A percentile compares a stretch with the other conserved stretches of the same genome.
phyloP scores from a whole-genome alignment of 2,113 vertebrate genomes.

The pig (Sus scrofa) region T2T-Sscrofa CM000812.6:225183501-225184000 shows the following conservation, averaged over 20 bases:
- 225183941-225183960: background rate
- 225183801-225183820: constrained; percentile 1
- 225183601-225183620: background rate
- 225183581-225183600: background rate
- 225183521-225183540: background rate
- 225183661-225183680: background rate
- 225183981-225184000: background rate
- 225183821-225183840: background rate
- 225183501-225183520: background rate
- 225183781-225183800: constrained; percentile 3
- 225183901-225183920: background rate
- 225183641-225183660: background rate
- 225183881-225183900: constrained; percentile 8
- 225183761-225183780: constrained; percentile 13
- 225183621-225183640: background rate
- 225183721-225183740: background rate
- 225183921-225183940: background rate
- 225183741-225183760: constrained; percentile 16
- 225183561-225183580: background rate
- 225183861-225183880: background rate
- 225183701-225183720: background rate
- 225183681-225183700: constrained; percentile 1
- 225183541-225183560: background rate
- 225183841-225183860: background rate
- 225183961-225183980: background rate